A percentile compares a stretch with the other conserved stretches of the same genome.
These are phyloP conservation scores for Lytechinus variegatus DNA, from an alignment of 35 echinoderm and acorn worm genomes.

Conservation along the genomic window DNA sequence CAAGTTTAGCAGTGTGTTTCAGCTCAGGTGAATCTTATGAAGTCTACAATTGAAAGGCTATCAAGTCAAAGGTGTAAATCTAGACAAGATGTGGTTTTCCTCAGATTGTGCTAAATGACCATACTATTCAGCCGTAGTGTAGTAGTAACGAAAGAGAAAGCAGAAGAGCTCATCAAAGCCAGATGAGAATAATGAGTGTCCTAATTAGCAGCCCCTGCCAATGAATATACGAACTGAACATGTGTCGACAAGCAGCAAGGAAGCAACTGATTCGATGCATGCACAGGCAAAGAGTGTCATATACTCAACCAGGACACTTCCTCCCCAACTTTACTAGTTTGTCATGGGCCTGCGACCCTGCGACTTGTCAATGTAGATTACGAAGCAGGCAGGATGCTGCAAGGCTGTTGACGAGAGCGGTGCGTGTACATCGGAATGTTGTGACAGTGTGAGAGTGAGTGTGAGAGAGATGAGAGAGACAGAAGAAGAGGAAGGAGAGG, in stretches of 20 bases:
- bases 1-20: neutral
- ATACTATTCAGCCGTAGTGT: neutral
- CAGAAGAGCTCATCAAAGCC: neutral
- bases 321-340: neutral
- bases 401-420: slow-evolving; percentile 45
- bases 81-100: neutral
- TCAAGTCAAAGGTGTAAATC: neutral
- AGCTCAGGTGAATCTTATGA: neutral
- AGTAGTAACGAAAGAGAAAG: neutral
- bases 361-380: slow-evolving; percentile 56
- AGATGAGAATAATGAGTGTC: neutral
- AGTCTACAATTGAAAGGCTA: neutral
- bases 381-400: slow-evolving; percentile 16
- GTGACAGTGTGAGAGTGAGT: slow-evolving; percentile 15
- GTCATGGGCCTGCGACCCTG: neutral
- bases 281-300: slow-evolving; percentile 38
- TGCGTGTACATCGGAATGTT: slow-evolving; percentile 53
- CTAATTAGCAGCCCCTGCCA: neutral
- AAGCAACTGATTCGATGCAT: slow-evolving; percentile 7
- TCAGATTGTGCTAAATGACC: neutral
- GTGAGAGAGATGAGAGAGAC: slow-evolving; percentile 33
- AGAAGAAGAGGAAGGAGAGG: neutral
- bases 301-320: neutral
- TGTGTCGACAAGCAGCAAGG: neutral
- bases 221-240: neutral